Evolutionary conservation across 2,113 vertebrate species (phyloP).

Genomic region (Bufo bufo): DNA sequence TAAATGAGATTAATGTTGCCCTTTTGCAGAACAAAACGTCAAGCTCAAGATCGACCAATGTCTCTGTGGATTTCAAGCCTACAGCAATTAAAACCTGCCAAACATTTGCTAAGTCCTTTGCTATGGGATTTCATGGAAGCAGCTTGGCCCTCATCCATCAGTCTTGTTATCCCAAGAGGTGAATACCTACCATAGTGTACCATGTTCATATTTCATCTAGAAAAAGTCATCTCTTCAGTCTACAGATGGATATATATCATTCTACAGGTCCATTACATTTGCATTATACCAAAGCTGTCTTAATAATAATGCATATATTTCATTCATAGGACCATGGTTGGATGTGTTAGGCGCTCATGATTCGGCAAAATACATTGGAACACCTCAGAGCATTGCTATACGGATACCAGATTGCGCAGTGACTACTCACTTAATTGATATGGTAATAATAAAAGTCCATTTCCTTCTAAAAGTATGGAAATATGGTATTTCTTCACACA

Average conservation of each 20-base stretch:
- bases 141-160: constrained; percentile 90
- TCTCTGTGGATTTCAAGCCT: constrained; percentile 88
- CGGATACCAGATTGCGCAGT: constrained; percentile 86
- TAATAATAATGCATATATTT: background rate
- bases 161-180: constrained; percentile 88
- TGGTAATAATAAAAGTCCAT: no score
- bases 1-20: background rate
- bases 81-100: constrained; percentile 82
- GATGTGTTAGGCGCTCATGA: constrained; percentile 83
- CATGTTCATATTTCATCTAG: background rate
- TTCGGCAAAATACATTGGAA: constrained; percentile 83
- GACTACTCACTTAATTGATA: constrained; percentile 84
- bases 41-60: constrained; percentile 88
- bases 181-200: constrained; percentile 32
- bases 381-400: constrained; percentile 84
- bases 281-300: no score
- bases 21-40: constrained; percentile 78
- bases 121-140: constrained; percentile 89
- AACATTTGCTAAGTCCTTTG: constrained; percentile 79
- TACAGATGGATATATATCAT: no score
- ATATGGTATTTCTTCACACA: no score
- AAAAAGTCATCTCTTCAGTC: background rate
- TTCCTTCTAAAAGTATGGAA: no score
- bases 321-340: constrained; percentile 80
- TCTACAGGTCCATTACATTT: no score